Evolutionary conservation across 2,797 vertebrate genomes (phyloP), one percentile per base, ranked within the genome.

Genomic region (Chromis chromis): DNA sequence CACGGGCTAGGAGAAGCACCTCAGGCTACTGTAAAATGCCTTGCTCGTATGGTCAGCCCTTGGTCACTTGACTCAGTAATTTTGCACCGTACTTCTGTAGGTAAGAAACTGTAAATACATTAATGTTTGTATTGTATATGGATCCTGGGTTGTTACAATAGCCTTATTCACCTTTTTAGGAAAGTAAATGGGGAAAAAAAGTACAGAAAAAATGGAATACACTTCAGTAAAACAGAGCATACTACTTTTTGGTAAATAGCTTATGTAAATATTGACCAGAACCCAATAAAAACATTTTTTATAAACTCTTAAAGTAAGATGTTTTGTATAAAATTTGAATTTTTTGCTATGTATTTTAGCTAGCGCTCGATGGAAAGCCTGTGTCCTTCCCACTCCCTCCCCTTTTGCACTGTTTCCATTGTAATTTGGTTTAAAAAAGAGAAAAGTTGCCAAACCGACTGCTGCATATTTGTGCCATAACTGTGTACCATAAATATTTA

Each of bases 331-430:
- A 97, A 99, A 98, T 98, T 95, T 96, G 96, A 96, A 97, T 97
- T 98, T 95, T 96, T 99, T 98, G 97, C 97, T 96, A 98, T 98
- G 97, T 99, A 99, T 99, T 99, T 96, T 99, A 99, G 97, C 97
- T 99, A 99, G 96, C 96, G 96, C 96, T 97, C 96, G 93, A 96
- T 96, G 86, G 95, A 96, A 96, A 94, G 94, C 95, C 96, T 92
- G 93, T 96, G 94, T 96, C 95, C 95, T 93, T 94, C 88, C 94
- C 95, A 95, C 93, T 93, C 95, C 96, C 95, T 86, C 88, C 93
- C 92, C 88, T 96, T 97, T 97, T 98, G 97, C 97, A 98, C 97
- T 98, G 97, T 98, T 95, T 94, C 91, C 93, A 94, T 94, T 91
- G 91, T 91, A 90, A 95, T 94, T 93, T 94, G 93, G 92, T 94